Evolutionary conservation across 2,888 invertebrate genomes (phyloP), one percentile per base, ranked within the genome.

Genomic region (Cheilosia soror): DNA sequence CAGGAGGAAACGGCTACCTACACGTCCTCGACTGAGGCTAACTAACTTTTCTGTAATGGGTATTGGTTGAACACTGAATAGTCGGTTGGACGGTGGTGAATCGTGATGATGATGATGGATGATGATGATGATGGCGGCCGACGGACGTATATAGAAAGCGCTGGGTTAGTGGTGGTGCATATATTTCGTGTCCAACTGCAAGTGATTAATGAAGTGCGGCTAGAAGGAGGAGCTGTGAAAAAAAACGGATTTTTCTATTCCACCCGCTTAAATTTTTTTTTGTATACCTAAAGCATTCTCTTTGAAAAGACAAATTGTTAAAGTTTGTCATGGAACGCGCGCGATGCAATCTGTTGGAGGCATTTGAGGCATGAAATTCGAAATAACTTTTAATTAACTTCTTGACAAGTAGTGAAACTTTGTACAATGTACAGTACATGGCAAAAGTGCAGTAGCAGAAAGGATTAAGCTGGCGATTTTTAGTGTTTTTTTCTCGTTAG

Each of bases 301-400:
- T 65, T 57, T 62, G 71, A 65, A 72, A 85, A 85, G 85, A 85
- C 81, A 81, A 85, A 85, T 85, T 77, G 85, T 77, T 77, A 85
- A 85, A 85, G 81, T 85, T 85, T 68, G 57, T 77, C 72, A 76
- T 81, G 72, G 69, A 31, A 49, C 47, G 63, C 63, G 57, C 15
- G 69, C 84, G 84, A 57, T 85, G 85, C 85, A 85, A 85, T 85
- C 85, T 85, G 85, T 81, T 81, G 71, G 63, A 81, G 66, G 81
- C 72, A 81, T 81, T 81, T 72, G 81, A 77, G 81, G 76, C 85
- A 85, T 85, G 72, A 85, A 85, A 85, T 85, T 85, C 85, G 72
- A 81, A 81, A 85, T 85, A 85, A 85, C 72, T 85, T 85, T 85
- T 85, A 85, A 85, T 85, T 85, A 85, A 85, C 85, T 85, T 85